Conservation (phyloP, 2,113 vertebrate species). For the Bambusicola thoracicus region DNA sequence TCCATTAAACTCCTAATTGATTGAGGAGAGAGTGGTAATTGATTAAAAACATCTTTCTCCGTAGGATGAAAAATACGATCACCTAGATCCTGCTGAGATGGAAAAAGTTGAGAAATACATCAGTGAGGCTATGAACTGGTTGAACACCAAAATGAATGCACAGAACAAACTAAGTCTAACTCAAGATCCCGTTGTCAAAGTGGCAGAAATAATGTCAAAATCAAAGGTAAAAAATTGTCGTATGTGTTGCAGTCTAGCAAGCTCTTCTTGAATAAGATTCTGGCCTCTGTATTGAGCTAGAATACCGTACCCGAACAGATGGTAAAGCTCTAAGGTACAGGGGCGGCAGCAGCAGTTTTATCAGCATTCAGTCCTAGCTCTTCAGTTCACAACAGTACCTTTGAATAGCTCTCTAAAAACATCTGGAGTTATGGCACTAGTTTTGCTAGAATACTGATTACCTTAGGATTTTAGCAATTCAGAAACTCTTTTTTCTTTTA, state of each 20-base stretch:
- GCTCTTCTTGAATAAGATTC: not conserved
- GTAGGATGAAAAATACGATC: constrained; percentile 91
- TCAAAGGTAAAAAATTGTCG: constrained; percentile 81
- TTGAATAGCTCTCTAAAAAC: not conserved
- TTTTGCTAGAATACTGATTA: not conserved
- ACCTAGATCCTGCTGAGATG: constrained; percentile 87
- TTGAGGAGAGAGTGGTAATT: not conserved
- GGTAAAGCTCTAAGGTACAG: not conserved
- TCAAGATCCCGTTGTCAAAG: constrained; percentile 91
- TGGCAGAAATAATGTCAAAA: constrained; percentile 90
- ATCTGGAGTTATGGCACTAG: not conserved
- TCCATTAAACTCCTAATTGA: not conserved
- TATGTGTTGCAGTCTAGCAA: not conserved
- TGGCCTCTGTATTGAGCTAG: not conserved
- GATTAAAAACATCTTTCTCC: not conserved
- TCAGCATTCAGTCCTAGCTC: not conserved
- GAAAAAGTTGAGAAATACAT: constrained; percentile 87
- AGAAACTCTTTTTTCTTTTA: not conserved
- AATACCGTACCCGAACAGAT: not conserved
- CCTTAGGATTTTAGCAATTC: fast-evolving
- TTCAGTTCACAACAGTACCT: not conserved
- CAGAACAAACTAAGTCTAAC: constrained; percentile 89
- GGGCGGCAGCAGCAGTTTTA: not conserved
- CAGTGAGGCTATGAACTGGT: constrained; percentile 89
- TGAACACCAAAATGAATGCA: constrained; percentile 92